Evolutionary conservation across 2,888 invertebrate species (phyloP).

Genomic region (Hermodice carunculata): DNA sequence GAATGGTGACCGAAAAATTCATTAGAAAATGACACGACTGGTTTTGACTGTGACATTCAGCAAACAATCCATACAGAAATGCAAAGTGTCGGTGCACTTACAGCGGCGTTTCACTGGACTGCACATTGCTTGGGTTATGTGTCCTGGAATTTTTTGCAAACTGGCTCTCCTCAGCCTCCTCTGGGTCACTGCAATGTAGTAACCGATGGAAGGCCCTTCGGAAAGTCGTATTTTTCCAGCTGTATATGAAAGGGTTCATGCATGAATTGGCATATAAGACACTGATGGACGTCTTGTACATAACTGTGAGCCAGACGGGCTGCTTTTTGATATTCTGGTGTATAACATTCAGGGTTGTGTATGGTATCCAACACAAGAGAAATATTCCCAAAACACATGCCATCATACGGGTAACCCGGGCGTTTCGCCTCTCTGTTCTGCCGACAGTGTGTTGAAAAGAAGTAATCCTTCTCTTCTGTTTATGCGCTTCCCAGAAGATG

Average conservation of each 20-base stretch:
- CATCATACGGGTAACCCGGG: not conserved
- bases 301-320: not conserved
- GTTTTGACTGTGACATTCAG: no score
- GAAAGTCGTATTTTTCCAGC: not conserved
- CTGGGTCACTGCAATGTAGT: no score
- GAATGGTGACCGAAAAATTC: no score
- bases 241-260: not conserved
- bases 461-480: not conserved
- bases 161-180: no score
- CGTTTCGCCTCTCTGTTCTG: not conserved
- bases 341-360: not conserved
- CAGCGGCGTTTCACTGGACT: no score
- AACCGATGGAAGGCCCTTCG: not conserved
- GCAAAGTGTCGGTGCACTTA: no score
- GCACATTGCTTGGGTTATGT: no score
- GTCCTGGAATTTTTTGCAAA: no score
- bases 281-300: not conserved
- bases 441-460: not conserved
- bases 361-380: not conserved
- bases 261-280: not conserved
- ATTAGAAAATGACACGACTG: no score
- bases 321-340: not conserved
- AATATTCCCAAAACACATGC: not conserved
- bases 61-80: no score
- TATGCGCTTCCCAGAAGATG: not conserved